Conservation (phyloP, 2,888 invertebrate genomes). For the Auanema sp. region DNA sequence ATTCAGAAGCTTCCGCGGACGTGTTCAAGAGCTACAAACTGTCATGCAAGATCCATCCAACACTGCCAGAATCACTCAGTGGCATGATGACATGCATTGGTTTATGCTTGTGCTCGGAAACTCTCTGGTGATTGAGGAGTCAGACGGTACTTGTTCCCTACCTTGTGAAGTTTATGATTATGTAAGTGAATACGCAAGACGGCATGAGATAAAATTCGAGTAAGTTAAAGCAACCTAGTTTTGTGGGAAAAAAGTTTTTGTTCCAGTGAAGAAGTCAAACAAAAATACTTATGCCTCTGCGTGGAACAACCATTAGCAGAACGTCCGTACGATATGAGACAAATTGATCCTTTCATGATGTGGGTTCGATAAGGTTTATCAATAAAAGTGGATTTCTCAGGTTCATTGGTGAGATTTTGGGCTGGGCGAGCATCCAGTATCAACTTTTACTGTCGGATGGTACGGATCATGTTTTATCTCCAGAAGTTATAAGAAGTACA, state of each 20-base stretch:
- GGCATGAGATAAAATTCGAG: slow-evolving; percentile 4
- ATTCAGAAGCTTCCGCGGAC: background rate
- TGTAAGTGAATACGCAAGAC: slow-evolving; percentile 6
- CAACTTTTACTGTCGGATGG: slow-evolving; percentile 69
- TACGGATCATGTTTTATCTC: slow-evolving; percentile 77
- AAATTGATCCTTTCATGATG: slow-evolving; percentile 44
- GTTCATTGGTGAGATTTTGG: slow-evolving; percentile 39
- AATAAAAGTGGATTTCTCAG: slow-evolving; percentile 22
- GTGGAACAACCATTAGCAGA: slow-evolving; percentile 35
- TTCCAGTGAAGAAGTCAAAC: slow-evolving; percentile 25
- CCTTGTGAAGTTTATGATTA: slow-evolving; percentile 38
- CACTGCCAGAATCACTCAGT: slow-evolving; percentile 56
- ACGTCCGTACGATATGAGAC: slow-evolving; percentile 13
- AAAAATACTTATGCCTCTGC: slow-evolving; percentile 28
- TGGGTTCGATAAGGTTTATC: slow-evolving; percentile 16
- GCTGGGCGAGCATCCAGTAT: slow-evolving; percentile 45
- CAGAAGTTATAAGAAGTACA: slow-evolving; percentile 36
- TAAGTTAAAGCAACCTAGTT: background rate
- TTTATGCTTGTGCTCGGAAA: slow-evolving; percentile 74
- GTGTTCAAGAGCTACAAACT: background rate
- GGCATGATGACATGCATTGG: slow-evolving; percentile 91
- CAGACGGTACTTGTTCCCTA: slow-evolving; percentile 42
- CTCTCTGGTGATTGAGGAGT: slow-evolving; percentile 41
- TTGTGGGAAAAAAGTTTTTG: background rate
- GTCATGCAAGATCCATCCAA: too few species aligned